Conservation (phyloP, 1,140 invertebrate species). For the Drosophila ironensis region DNA sequence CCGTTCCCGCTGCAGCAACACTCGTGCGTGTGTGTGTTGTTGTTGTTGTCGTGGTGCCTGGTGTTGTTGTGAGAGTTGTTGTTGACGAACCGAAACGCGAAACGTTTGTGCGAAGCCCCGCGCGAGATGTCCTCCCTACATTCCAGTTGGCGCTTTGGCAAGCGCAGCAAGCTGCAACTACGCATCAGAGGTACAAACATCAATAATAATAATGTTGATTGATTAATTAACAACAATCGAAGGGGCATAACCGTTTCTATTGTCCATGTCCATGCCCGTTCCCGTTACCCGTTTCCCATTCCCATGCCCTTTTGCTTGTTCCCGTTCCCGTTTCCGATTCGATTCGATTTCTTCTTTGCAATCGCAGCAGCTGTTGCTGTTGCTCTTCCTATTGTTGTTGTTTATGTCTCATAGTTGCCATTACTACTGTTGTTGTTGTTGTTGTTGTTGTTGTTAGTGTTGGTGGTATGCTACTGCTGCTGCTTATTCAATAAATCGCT, state of each 20-base stretch:
- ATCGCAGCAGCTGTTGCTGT: conserved; percentile 1
- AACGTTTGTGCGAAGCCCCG: conserved; percentile 15
- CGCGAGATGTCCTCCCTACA: conserved; percentile 62
- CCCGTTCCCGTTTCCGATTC: neutral
- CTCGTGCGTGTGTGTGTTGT: too few relatives aligned
- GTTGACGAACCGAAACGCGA: neutral
- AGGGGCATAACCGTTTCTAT: too few relatives aligned
- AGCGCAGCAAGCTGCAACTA: conserved; percentile 75
- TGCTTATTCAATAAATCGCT: conserved; percentile 42
- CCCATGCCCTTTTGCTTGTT: too few relatives aligned
- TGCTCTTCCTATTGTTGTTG: conserved; percentile 12
- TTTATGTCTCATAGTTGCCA: conserved; percentile 3
- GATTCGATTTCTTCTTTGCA: neutral
- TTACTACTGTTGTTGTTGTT: too few relatives aligned
- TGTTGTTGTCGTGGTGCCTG: too few relatives aligned
- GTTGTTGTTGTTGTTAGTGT: conserved; percentile 3
- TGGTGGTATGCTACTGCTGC: too few relatives aligned
- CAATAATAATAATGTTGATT: conserved; percentile 64
- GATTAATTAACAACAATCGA: conserved; percentile 26
- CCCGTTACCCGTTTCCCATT: neutral
- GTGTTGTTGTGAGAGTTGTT: too few relatives aligned
- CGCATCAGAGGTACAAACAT: conserved; percentile 73
- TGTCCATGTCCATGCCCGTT: too few relatives aligned
- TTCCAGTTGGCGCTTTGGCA: conserved; percentile 80
- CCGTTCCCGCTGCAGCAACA: neutral